Evolutionary conservation across 1,140 invertebrate genomes (phyloP).

Genomic region (Eupristina koningsbergeri): DNA sequence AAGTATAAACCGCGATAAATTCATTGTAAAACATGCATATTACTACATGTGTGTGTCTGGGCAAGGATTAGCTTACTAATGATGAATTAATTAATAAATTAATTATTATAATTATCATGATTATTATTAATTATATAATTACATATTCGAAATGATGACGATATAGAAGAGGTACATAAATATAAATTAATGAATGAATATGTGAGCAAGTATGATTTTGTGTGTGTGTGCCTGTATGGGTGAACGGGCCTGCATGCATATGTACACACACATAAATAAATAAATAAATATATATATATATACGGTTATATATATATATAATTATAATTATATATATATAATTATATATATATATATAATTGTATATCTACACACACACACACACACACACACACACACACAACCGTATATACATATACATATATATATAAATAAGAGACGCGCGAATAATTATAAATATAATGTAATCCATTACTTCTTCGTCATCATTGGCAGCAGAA

Average conservation of each 20-base stretch:
- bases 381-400: no score
- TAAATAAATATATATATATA: no score
- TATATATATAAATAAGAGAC: neutral
- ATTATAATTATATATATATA: no score
- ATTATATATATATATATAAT: no score
- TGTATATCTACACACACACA: no score
- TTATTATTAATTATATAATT: slow-evolving; percentile 49
- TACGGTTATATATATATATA: no score
- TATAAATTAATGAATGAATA: slow-evolving; percentile 35
- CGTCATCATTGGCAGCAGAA: slow-evolving; percentile 61
- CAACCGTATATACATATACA: slow-evolving; percentile 16
- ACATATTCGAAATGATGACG: slow-evolving; percentile 36
- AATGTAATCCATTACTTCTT: slow-evolving; percentile 66
- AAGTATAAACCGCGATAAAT: slow-evolving; percentile 53
- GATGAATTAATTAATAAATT: slow-evolving; percentile 50
- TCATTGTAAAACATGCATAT: slow-evolving; percentile 69
- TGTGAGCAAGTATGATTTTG: neutral
- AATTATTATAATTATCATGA: slow-evolving; percentile 52
- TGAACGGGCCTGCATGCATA: no score
- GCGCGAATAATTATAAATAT: slow-evolving; percentile 34
- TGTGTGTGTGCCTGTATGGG: no score
- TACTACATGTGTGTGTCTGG: slow-evolving; percentile 69
- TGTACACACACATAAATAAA: no score
- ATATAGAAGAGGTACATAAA: slow-evolving; percentile 26
- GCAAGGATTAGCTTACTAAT: slow-evolving; percentile 71